Conservation (phyloP, 2,888 invertebrate species). For the Drosophila parthenogenetica region DNA sequence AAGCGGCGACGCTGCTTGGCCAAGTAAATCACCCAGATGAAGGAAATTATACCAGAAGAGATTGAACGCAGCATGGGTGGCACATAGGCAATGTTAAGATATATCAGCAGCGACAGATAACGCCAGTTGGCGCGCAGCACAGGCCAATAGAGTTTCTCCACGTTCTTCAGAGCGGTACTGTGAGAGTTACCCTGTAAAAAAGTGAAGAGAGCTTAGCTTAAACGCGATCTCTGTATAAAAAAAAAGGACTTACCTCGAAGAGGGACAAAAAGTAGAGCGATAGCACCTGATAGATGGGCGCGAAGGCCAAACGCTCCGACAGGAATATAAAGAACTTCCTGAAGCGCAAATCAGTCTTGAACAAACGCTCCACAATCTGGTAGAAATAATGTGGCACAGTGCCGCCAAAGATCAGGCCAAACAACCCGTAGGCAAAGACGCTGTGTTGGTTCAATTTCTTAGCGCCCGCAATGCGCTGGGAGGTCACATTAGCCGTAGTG, state of each 20-base stretch:
- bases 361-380: slow-evolving; percentile 87
- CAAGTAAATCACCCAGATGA: slow-evolving; percentile 91
- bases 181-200: slow-evolving; percentile 88
- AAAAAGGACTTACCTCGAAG: slow-evolving; percentile 87
- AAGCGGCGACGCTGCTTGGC: slow-evolving; percentile 88
- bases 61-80: slow-evolving; percentile 92
- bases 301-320: slow-evolving; percentile 90
- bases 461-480: slow-evolving; percentile 90
- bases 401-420: slow-evolving; percentile 92
- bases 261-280: slow-evolving; percentile 90
- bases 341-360: slow-evolving; percentile 87
- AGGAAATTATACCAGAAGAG: slow-evolving; percentile 90
- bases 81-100: slow-evolving; percentile 90
- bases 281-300: slow-evolving; percentile 90
- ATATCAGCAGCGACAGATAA: slow-evolving; percentile 90
- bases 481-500: slow-evolving; percentile 89
- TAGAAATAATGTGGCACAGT: slow-evolving; percentile 93
- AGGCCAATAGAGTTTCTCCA: slow-evolving; percentile 88
- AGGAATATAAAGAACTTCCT: slow-evolving; percentile 87
- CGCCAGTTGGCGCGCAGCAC: slow-evolving; percentile 91
- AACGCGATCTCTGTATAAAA: too few relatives aligned
- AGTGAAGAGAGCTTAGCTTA: background rate
- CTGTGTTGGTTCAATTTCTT: slow-evolving; percentile 88
- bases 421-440: slow-evolving; percentile 90
- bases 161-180: slow-evolving; percentile 87